Evolutionary conservation across 2,888 invertebrate genomes (phyloP).

Genomic region (Leistus spinibarbis): DNA sequence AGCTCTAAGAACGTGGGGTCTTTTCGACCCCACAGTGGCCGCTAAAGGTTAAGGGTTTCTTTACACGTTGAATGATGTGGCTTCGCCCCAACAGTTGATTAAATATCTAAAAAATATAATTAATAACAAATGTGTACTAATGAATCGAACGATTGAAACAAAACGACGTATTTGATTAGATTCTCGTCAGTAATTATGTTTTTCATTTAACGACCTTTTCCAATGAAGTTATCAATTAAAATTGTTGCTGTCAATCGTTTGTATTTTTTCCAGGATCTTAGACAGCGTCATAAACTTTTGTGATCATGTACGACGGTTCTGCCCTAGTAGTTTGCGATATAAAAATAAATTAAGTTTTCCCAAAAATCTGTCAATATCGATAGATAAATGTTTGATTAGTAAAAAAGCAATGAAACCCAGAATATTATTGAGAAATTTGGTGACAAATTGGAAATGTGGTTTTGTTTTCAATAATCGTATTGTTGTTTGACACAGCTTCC

Average conservation of each 20-base stretch:
- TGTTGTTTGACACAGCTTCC: not conserved
- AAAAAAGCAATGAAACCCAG: not conserved
- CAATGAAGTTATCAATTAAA: conserved; percentile 5
- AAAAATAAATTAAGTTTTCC: no score
- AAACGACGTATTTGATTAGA: not conserved
- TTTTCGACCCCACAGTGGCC: no score
- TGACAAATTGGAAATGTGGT: not conserved
- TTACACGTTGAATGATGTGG: no score
- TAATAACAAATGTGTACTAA: not conserved
- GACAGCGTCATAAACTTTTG: no score
- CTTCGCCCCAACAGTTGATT: no score
- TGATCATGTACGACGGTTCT: no score
- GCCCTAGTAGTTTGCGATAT: no score
- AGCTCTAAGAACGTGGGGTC: no score
- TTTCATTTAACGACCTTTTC: conserved; percentile 10
- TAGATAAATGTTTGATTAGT: no score
- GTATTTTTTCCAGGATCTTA: not conserved
- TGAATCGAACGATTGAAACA: not conserved
- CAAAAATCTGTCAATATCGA: no score
- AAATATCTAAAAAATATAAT: not conserved
- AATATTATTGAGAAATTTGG: not conserved
- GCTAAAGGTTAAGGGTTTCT: no score
- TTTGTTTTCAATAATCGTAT: not conserved
- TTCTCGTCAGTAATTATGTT: not conserved
- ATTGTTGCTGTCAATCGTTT: not conserved